Base-by-base conservation (phyloP, 2,888 invertebrate genomes). In the Coelinius sp. region DNA sequence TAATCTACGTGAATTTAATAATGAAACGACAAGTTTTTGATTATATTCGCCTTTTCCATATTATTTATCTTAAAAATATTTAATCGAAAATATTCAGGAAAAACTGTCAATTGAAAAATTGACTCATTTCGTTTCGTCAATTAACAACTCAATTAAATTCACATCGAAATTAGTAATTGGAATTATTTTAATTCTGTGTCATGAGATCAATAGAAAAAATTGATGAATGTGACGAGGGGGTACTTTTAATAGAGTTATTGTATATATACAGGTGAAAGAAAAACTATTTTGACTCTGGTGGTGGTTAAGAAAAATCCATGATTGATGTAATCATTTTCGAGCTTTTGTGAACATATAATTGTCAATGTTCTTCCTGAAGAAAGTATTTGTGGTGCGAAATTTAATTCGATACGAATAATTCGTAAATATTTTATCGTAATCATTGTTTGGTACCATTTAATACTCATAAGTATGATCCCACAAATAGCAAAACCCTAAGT, bases 161-260 rank as follows among this genome's bases (percentile, higher is more conserved):
- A 56, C 67, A 67, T 67, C 67, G 67, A 67, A 67, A 8, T 20
- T 49, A 49, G 27, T 17, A 66, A 31, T 27, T 49, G 27, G 20
- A 66, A 38, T 59, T 59, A 27, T 6, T 25, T 10, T 41, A 31
- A 20, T 59, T 20, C 41, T 24, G 14, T 24, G 14, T 38, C 5
- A n/a, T 14, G 14, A 63, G 41, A 41, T 20, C 10, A 41, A 63
- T 41, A 63, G 63, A 38, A 41, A 63, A 63, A 41, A 63, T 24
- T 63, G 63, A 63, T 56, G 35, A 20, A 20, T 17, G 46, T 17
- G 20, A 20, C 10, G 5, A 49, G 17, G 17, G 17, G 41, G n/a
- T 49, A 24, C 24, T 41, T 63, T 14, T 41, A 63, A 41, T 20
- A 22, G 20, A 38, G 63, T 63, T 27, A 25, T 56, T 63, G 63